phyloP scores from a whole-genome alignment of 1,140 invertebrate genomes.

The Geopemphigus sp. region DNA sequence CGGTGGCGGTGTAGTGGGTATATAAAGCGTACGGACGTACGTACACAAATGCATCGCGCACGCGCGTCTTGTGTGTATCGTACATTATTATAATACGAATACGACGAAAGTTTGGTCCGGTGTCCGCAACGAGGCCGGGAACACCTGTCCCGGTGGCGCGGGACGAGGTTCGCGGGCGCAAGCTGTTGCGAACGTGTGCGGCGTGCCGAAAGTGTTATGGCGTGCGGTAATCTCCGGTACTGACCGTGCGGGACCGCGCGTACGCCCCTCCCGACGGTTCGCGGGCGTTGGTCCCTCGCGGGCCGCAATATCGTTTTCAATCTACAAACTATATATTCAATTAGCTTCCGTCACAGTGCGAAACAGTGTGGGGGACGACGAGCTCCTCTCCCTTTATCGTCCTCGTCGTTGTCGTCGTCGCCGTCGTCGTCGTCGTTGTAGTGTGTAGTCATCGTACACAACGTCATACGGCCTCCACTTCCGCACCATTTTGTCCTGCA shows the following conservation, averaged over 20 bases:
- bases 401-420: neutral
- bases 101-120: neutral
- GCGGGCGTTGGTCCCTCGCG: neutral
- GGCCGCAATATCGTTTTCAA: constrained; percentile 48
- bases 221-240: constrained; percentile 36
- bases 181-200: constrained; percentile 19
- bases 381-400: constrained; percentile 20
- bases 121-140: neutral
- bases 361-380: constrained; percentile 23
- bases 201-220: constrained; percentile 38
- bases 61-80: neutral
- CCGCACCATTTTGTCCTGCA: neutral
- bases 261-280: neutral
- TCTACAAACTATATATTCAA: constrained; percentile 44
- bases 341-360: constrained; percentile 45
- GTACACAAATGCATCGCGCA: neutral
- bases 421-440: neutral
- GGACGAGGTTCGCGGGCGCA: constrained; percentile 21
- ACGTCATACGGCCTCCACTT: neutral
- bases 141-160: neutral
- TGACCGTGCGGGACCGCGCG: constrained; percentile 1
- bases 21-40: too few species aligned
- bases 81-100: neutral
- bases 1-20: too few species aligned
- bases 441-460: neutral